Evolutionary conservation across 2,888 invertebrate genomes (phyloP), one percentile per base, ranked within the genome.

Genomic region (Galeruca laticollis): DNA sequence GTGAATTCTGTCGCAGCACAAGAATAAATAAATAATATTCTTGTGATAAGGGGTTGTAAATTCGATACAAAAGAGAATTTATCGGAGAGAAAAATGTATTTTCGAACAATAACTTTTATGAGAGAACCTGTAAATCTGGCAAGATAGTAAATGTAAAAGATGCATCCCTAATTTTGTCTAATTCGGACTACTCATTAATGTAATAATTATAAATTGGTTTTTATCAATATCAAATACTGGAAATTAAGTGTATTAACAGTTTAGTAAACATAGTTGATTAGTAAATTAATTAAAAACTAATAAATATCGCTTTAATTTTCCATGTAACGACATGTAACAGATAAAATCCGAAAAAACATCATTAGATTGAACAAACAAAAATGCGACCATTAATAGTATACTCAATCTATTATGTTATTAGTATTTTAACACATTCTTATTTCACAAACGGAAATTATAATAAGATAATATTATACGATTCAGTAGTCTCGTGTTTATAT

Each of bases 281-380:
- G n/a, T 15, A 43, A 13, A 43, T 43, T 43, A 43, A 43, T 43
- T 43, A 43, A 43, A n/a, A 43, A 43, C 43, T 43, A 43, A 21
- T 52, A 52, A 52, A 52, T 52, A 52, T 52, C 21, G 26, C 26
- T 52, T 52, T 52, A 52, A 52, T 52, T 52, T 52, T 52, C 21
- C 52, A 13, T 13, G 10, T 13, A 26, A 52, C 13, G 21, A n/a
- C 11, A 21, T 21, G 10, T 21, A 21, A n/a, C 21, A 13, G 52
- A 52, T 52, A 52, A 52, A 6, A 21, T 11, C 21, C 20, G 21
- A n/a, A 37, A 37, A 37, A 37, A 37, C 37, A 37, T 13, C 35
- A 35, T 35, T 35, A 35, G 10, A 35, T 9, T 10, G 9, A 35
- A 37, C 37, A 35, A 35, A 35, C 35, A 37, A 37, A 37, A 37